phyloP scores from a whole-genome alignment of 2,797 vertebrate species.

The Sparus aurata region DNA sequence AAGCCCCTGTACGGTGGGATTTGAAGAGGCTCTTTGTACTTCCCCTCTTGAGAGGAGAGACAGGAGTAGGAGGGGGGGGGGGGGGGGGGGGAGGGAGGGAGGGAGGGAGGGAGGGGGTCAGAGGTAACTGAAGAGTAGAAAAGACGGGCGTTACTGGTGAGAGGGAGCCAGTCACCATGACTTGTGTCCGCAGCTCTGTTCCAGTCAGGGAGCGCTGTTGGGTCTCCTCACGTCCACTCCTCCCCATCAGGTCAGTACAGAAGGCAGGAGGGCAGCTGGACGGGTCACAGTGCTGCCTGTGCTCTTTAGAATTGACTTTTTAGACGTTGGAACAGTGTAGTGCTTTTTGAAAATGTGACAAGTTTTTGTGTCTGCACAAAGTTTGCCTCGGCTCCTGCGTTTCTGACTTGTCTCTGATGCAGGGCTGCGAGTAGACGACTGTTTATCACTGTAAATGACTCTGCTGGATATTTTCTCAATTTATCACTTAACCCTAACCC shows the following conservation, averaged over 20 bases:
- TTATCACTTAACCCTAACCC: too few species aligned
- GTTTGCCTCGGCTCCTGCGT: background rate
- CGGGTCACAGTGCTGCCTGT: too few species aligned
- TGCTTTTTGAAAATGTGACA: too few species aligned
- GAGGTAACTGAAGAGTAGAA: constrained; percentile 59
- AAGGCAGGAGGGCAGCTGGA: background rate
- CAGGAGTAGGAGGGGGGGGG: background rate
- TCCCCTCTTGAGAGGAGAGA: constrained; percentile 47
- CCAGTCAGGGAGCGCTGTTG: constrained; percentile 47
- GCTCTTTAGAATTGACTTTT: background rate
- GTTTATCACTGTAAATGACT: too few species aligned
- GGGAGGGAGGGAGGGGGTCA: constrained; percentile 7
- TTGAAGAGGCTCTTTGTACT: constrained; percentile 78
- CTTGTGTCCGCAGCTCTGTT: constrained; percentile 58
- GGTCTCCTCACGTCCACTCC: constrained; percentile 31
- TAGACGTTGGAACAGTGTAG: background rate
- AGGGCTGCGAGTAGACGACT: too few species aligned
- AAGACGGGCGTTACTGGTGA: constrained; percentile 38
- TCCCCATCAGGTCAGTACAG: constrained; percentile 62
- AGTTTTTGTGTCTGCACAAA: background rate
- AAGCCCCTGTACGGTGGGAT: constrained; percentile 36
- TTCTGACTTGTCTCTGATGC: background rate
- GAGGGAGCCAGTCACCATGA: constrained; percentile 52
- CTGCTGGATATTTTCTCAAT: too few species aligned
- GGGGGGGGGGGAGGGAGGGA: background rate